Conservation (phyloP, 2,888 invertebrate genomes). For the Eulithis prunata region DNA sequence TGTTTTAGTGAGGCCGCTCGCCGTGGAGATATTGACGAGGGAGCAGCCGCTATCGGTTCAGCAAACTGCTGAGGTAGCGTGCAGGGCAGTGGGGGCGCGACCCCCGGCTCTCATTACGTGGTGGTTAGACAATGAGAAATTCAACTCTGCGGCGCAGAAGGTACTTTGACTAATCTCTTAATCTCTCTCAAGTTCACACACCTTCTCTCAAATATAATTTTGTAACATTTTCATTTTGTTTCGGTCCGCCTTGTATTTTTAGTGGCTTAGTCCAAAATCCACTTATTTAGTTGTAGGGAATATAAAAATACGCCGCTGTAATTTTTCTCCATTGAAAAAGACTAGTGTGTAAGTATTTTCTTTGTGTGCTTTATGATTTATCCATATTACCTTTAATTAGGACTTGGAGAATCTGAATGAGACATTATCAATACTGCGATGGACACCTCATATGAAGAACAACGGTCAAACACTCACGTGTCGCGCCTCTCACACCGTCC, state of each 20-base stretch:
- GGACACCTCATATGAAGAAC: constrained; percentile 90
- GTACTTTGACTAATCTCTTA: constrained; percentile 46
- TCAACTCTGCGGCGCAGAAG: constrained; percentile 76
- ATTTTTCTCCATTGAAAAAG: too few relatives aligned
- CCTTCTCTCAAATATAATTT: neutral
- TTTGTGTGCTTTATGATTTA: too few relatives aligned
- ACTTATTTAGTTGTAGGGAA: too few relatives aligned
- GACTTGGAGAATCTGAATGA: constrained; percentile 92
- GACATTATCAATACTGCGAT: constrained; percentile 89
- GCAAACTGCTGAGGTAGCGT: constrained; percentile 91
- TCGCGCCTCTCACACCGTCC: constrained; percentile 90
- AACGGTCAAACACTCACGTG: constrained; percentile 92
- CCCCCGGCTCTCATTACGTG: constrained; percentile 94
- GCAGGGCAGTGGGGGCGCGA: constrained; percentile 92
- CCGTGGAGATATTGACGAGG: constrained; percentile 90
- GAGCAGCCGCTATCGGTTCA: constrained; percentile 94
- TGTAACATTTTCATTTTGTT: constrained; percentile 22
- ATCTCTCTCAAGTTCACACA: constrained; percentile 1
- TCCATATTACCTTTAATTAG: constrained; percentile 67
- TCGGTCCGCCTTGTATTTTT: neutral
- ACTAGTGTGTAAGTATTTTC: too few relatives aligned
- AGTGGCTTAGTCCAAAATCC: too few relatives aligned
- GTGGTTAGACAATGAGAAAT: constrained; percentile 91
- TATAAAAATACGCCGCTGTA: too few relatives aligned
- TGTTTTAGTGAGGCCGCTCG: constrained; percentile 90